Evolutionary conservation across 2,888 invertebrate genomes (phyloP).

Genomic region (Agrochola lota): DNA sequence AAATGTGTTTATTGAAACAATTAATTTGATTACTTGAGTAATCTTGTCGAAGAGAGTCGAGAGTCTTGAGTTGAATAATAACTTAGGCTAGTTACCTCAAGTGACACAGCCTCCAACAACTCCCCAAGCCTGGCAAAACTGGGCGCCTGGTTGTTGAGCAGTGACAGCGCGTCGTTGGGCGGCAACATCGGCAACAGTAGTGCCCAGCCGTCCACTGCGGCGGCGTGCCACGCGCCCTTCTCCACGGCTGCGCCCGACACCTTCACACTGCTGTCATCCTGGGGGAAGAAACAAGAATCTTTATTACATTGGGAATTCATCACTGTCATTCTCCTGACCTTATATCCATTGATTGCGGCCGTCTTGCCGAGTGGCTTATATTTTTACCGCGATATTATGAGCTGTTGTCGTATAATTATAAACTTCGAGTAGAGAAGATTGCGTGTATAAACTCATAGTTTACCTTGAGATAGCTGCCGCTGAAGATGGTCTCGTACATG

Average conservation of each 20-base stretch:
- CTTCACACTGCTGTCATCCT: slow-evolving; percentile 93
- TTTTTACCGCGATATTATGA: neutral
- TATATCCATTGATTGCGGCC: neutral
- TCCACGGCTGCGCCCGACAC: slow-evolving; percentile 92
- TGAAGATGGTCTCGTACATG: slow-evolving; percentile 94
- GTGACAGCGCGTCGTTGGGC: slow-evolving; percentile 92
- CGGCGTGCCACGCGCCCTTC: slow-evolving; percentile 93
- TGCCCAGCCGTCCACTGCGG: slow-evolving; percentile 97
- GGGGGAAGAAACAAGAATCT: slow-evolving; percentile 42
- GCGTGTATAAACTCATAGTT: neutral
- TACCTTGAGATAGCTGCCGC: slow-evolving; percentile 94
- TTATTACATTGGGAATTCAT: neutral
- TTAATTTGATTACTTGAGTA: too few relatives aligned
- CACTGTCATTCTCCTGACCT: neutral
- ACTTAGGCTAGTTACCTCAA: slow-evolving; percentile 68
- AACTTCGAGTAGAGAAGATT: too few relatives aligned
- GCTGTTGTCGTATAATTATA: too few relatives aligned
- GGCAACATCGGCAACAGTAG: slow-evolving; percentile 95
- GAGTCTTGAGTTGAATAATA: neutral
- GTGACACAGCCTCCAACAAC: slow-evolving; percentile 89
- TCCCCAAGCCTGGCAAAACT: slow-evolving; percentile 85
- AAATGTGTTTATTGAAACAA: neutral
- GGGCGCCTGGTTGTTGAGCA: slow-evolving; percentile 81
- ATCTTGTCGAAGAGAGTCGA: too few relatives aligned
- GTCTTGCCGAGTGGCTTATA: too few relatives aligned